Evolutionary conservation across 2,888 invertebrate species (phyloP).

Genomic region (Frankliniella fusca): DNA sequence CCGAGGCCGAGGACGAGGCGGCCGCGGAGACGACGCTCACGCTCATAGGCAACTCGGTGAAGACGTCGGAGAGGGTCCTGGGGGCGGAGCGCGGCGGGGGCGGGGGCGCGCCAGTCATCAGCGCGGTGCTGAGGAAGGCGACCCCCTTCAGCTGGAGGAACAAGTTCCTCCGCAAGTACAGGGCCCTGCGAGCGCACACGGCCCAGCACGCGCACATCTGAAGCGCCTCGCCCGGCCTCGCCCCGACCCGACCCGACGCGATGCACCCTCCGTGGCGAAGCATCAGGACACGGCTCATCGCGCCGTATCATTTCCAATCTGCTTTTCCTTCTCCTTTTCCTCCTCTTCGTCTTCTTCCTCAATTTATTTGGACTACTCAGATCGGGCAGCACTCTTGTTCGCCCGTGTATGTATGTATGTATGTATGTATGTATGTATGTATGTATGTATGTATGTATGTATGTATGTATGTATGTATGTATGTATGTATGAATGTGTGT

Average conservation of each 20-base stretch:
- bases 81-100: not conserved
- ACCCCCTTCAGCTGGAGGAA: not conserved
- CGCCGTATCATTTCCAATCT: no score
- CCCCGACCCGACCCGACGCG: not conserved
- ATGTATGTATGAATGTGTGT: no score
- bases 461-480: no score
- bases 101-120: not conserved
- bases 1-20: not conserved
- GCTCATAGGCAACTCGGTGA: not conserved
- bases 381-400: no score
- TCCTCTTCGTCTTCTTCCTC: no score
- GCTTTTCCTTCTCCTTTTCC: no score
- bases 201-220: conserved; percentile 2
- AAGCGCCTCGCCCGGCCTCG: not conserved
- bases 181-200: conserved; percentile 2
- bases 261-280: not conserved
- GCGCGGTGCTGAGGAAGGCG: not conserved
- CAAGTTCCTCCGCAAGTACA: conserved; percentile 1
- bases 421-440: no score
- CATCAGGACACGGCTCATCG: no score
- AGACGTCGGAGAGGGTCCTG: not conserved
- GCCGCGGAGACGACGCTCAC: not conserved
- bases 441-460: no score
- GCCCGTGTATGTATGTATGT: no score
- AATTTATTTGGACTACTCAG: no score